A percentile compares a stretch with the other conserved stretches of the same genome.
Conservation (phyloP, 1,140 invertebrate species). For the Aphis gossypii region DNA sequence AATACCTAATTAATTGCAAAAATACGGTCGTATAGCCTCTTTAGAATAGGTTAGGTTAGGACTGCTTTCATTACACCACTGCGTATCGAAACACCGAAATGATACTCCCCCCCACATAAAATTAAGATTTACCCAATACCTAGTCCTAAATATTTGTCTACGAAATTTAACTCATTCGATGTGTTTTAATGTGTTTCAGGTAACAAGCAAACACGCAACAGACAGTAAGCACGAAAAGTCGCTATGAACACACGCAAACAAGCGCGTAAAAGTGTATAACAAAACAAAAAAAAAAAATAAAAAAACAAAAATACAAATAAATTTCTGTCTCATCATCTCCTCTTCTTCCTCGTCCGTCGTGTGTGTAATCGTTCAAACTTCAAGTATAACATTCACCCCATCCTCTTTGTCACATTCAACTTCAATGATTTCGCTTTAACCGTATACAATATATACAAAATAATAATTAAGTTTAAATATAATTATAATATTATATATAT, state of each 20-base stretch:
- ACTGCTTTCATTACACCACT: no score
- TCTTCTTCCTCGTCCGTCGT: background rate
- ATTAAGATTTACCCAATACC: background rate
- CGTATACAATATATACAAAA: background rate
- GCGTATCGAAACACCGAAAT: background rate
- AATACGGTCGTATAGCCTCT: no score
- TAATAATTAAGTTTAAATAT: slow-evolving; percentile 6
- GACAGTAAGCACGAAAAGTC: background rate
- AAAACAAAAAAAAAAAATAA: background rate
- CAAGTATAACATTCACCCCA: background rate
- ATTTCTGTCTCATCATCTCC: background rate
- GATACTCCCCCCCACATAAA: background rate
- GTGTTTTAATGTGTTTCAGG: slow-evolving; percentile 27
- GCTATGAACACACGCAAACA: background rate
- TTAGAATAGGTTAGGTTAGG: no score
- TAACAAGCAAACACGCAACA: slow-evolving; percentile 52
- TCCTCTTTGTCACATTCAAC: background rate
- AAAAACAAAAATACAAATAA: background rate
- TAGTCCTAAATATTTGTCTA: background rate
- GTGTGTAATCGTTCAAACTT: background rate
- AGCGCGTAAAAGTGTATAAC: background rate
- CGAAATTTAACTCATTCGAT: background rate
- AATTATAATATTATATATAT: background rate
- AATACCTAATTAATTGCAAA: no score
- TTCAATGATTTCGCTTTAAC: slow-evolving; percentile 14